Evolutionary conservation across 2,113 vertebrate genomes (phyloP), one percentile per base, ranked within the genome.

Genomic region (Fulica atra): DNA sequence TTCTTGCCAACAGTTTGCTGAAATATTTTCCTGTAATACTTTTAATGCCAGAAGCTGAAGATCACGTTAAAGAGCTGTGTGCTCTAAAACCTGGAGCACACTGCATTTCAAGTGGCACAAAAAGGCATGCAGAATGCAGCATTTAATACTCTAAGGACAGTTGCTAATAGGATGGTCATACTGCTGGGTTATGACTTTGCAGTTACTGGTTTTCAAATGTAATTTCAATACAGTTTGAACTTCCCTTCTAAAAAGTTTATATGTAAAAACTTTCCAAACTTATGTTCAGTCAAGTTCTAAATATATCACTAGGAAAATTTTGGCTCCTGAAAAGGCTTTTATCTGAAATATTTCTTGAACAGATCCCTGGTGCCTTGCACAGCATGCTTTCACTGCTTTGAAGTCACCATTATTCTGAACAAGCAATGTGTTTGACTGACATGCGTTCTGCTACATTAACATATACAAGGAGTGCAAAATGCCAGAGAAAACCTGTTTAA

Each of bases 71-170:
- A 77, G 8, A 80, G 14, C 18, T 64, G 4, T 3, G 6, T 3
- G 6, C 4, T 74, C 11, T 74, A 46, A 86, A 84, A 46, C 11
- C 12, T 60, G 26, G 15, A 68, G 10, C 6, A n/a, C 0, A 0
- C 14, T 70, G 11, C 28, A 17, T 31, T 68, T 61, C 29, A n/a
- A 51, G 23, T 48, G n/a, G 35, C 40, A 73, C 28, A n/a, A 68
- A 88, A 51, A 28, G 6, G 3, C 42, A 54, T 26, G 31, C 73
- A 46, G 33, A 87, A 91, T 24, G 68, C 9, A 72, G 64, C 78
- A 81, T 63, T 3, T 18, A 89, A 33, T 42, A 40, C 19, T 74
- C 23, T 36, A 63, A 68, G 31, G 9, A 17, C 12, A 70, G 13
- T 8, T 80, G 38, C 7, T 77, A 61, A 70, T 19, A 36, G 28